phyloP scores from a whole-genome alignment of 2,797 vertebrate species.

The Sebastes minor region DNA sequence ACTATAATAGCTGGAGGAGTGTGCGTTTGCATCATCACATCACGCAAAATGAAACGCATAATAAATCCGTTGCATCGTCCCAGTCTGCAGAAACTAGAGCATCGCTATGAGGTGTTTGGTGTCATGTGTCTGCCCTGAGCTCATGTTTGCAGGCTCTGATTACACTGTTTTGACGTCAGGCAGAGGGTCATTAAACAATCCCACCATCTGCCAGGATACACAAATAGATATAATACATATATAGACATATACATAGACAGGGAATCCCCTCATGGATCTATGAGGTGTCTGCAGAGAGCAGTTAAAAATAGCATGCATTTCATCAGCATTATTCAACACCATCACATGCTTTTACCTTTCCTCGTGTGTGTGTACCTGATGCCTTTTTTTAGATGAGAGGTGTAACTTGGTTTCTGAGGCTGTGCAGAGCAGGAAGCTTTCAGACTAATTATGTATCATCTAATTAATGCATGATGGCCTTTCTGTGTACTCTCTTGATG shows the following conservation, averaged over 20 bases:
- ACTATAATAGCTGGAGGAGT: not conserved
- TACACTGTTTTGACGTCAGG: slow-evolving; percentile 67
- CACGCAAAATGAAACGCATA: slow-evolving; percentile 32
- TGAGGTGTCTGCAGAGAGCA: not conserved
- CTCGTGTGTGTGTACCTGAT: rapidly evolving
- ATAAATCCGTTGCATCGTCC: slow-evolving; percentile 36
- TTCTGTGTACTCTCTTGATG: slow-evolving; percentile 27
- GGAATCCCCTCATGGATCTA: slow-evolving; percentile 47
- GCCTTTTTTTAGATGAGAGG: not conserved
- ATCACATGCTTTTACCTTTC: not conserved
- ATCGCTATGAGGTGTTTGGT: slow-evolving; percentile 41
- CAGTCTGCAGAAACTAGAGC: slow-evolving; percentile 47
- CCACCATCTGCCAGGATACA: slow-evolving; percentile 49
- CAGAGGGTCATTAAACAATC: slow-evolving; percentile 52
- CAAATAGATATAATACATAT: not conserved
- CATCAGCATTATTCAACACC: not conserved
- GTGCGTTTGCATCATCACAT: slow-evolving; percentile 10
- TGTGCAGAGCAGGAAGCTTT: slow-evolving; percentile 37
- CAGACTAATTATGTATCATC: slow-evolving; percentile 40
- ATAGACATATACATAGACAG: not conserved
- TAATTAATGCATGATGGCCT: slow-evolving; percentile 59
- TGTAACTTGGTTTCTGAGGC: not conserved
- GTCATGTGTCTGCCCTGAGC: slow-evolving; percentile 51
- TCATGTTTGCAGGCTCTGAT: slow-evolving; percentile 63
- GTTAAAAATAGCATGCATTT: not conserved